These are phyloP conservation scores for human DNA, from an alignment of 2,113 vertebrate species.

Conservation along the genomic window DNA sequence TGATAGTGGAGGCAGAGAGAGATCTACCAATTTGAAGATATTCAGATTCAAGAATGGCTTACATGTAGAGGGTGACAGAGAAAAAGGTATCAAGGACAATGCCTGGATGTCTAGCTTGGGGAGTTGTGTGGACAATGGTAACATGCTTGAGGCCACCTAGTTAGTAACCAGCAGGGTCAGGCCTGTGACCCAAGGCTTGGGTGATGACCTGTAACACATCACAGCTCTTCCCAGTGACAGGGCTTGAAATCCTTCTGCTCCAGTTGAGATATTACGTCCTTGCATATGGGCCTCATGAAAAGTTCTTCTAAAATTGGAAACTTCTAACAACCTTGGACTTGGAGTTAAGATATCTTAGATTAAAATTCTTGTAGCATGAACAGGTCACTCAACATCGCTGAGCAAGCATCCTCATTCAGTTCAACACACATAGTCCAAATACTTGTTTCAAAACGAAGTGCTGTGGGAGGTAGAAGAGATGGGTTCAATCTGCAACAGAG, in stretches of 20 bases:
- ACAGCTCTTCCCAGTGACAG: neutral
- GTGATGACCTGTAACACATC: neutral
- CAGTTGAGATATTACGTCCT: neutral
- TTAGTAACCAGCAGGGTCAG: neutral
- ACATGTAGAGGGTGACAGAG: neutral
- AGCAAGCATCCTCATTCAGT: neutral
- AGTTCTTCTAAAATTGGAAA: neutral
- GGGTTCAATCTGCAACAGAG: neutral
- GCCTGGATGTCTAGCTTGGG: neutral
- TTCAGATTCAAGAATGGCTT: neutral
- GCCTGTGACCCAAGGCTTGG: neutral
- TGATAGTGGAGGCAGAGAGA: neutral
- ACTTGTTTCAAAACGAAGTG: neutral
- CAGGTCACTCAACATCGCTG: neutral
- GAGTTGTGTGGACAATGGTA: neutral
- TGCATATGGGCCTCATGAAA: neutral
- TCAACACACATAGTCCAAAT: neutral
- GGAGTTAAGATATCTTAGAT: neutral
- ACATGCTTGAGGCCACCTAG: neutral
- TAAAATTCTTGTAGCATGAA: neutral
- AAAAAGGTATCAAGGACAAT: neutral
- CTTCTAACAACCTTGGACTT: neutral
- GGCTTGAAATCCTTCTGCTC: neutral
- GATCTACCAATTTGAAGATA: neutral
- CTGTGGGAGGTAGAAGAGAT: fast-evolving